A percentile compares a stretch with the other conserved stretches of the same genome.
phyloP scores from a whole-genome alignment of 2,888 invertebrate genomes.

The Acleris cristana region DNA sequence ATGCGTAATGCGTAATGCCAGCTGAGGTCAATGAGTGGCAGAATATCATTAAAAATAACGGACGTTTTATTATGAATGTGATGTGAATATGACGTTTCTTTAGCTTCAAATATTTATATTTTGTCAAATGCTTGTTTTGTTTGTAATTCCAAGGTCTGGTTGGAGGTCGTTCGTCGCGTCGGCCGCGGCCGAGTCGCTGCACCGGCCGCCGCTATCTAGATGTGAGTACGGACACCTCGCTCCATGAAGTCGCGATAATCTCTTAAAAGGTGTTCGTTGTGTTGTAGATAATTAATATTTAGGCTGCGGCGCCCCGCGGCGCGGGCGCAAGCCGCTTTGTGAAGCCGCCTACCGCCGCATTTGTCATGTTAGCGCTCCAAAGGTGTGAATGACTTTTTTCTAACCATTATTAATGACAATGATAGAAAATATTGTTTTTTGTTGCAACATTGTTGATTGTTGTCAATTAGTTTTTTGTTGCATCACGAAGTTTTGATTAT shows the following conservation, averaged over 20 bases:
- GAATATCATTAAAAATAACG: conserved; percentile 28
- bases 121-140: no score
- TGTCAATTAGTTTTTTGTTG: conserved; percentile 81
- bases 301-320: conserved; percentile 77
- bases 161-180: neutral
- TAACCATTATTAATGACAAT: conserved; percentile 81
- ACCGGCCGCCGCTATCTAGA: conserved; percentile 62
- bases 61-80: conserved; percentile 20
- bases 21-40: conserved; percentile 33
- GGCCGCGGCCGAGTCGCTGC: conserved; percentile 12
- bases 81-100: neutral
- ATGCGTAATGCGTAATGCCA: conserved; percentile 40
- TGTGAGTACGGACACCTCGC: conserved; percentile 68
- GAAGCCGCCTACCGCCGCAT: conserved; percentile 68
- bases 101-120: no score
- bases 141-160: neutral
- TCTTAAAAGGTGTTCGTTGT: conserved; percentile 79
- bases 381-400: conserved; percentile 83
- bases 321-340: conserved; percentile 69
- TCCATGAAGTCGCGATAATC: conserved; percentile 77
- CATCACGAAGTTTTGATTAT: conserved; percentile 66
- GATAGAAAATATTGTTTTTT: conserved; percentile 82
- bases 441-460: conserved; percentile 78
- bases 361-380: conserved; percentile 82
- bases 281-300: conserved; percentile 83